phyloP scores from a whole-genome alignment of 2,113 vertebrate species.

The Syngnathus typhle region DNA sequence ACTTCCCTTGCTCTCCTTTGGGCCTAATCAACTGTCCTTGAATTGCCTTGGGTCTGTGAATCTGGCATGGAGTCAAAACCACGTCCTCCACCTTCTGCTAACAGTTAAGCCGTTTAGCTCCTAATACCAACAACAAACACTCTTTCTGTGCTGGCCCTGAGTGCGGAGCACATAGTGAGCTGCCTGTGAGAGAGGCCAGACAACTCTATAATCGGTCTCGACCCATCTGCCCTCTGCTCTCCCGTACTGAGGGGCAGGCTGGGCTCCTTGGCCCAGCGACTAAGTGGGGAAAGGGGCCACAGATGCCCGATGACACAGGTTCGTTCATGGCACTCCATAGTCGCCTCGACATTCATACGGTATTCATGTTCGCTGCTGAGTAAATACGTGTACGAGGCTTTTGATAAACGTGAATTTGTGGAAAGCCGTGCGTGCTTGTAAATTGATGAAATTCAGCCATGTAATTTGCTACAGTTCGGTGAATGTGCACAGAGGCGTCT shows the following conservation, averaged over 20 bases:
- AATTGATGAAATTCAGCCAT: constrained; percentile 64
- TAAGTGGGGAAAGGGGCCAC: constrained; percentile 65
- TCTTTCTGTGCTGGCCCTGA: constrained; percentile 59
- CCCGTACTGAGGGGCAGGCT: constrained; percentile 58
- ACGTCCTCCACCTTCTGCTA: constrained; percentile 56
- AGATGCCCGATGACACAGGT: constrained; percentile 60
- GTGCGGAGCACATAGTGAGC: constrained; percentile 43
- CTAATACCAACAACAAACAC: constrained; percentile 72
- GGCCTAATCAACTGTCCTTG: constrained; percentile 26
- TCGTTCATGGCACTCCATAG: constrained; percentile 41
- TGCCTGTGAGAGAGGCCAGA: constrained; percentile 63
- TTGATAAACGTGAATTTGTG: background rate
- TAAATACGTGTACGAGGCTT: background rate
- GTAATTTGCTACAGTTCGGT: constrained; percentile 66
- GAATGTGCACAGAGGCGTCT: constrained; percentile 60
- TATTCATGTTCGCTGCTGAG: background rate
- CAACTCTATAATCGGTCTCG: constrained; percentile 69
- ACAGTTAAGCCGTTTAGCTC: constrained; percentile 71
- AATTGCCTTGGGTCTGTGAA: constrained; percentile 37
- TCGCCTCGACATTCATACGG: constrained; percentile 34
- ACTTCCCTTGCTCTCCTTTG: constrained; percentile 8
- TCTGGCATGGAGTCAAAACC: constrained; percentile 62
- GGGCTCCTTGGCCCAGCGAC: constrained; percentile 58
- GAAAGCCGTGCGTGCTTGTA: constrained; percentile 44
- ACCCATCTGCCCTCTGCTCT: constrained; percentile 68